Evolutionary conservation across 2,797 vertebrate genomes (phyloP), one percentile per base, ranked within the genome.

Genomic region (Micrastur ruficollis): DNA sequence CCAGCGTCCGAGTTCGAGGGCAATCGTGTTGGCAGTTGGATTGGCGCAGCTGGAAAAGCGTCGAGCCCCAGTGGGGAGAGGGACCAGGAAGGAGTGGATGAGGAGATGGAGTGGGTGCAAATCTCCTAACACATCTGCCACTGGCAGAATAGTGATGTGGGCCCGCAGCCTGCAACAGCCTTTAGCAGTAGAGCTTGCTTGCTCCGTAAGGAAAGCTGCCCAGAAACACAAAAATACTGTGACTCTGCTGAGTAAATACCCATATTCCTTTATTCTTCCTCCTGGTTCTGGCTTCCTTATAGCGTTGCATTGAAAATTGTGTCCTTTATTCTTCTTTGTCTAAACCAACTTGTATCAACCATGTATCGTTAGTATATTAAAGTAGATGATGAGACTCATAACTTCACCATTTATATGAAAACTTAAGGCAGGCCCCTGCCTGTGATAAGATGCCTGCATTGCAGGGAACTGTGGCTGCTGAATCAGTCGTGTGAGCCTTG

Each of bases 1-100:
- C 20, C 2, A 1, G 1, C 8, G 0, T 1, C 6, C 1, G 14
- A 22, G 36, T 12, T 4, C 1, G 5, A 10, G 52, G 56, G 34
- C 27, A 1, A 34, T 18, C 4, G 1, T 21, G 1, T 38, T 18
- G 17, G 5, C 6, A 22, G 14, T 11, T 27, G 76, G 34, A 29
- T 11, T 6, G 80, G 52, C 4, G 25, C 72, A 20, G 38, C 86
- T 36, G 83, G 19, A 21, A 9, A 10, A 26, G 26, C 67, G 1
- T 2, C 1, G 4, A 63, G 72, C 71, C 62, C 29, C 0, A 0
- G 4, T 8, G 42, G 38, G 46, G 11, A 20, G 17, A 36, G 46
- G 50, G 26, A 31, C 14, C 21, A 5, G 58, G 26, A 52, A 11
- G 20, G 47, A 40, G 27, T 1, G 19, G 29, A 23, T 15, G 67